Percentiles rank a stretch among this genome's conserved stretches.
These are phyloP conservation scores for Sebastes aleutianus DNA, from an alignment of 2,797 vertebrate genomes.

Conservation along the genomic window DNA sequence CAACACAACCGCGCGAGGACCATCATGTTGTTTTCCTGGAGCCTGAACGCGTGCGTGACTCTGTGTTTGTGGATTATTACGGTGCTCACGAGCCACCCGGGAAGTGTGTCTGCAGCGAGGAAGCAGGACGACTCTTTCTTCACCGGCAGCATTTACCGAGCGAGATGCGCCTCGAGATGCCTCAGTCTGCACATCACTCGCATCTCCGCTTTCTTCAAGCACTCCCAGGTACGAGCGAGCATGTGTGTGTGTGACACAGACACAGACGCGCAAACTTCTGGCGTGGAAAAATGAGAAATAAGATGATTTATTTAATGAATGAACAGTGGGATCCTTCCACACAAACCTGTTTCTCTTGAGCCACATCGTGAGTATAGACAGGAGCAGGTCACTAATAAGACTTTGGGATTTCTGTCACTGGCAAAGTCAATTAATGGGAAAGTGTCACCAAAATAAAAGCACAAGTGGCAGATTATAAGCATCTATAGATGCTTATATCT, in stretches of 20 bases:
- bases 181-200: constrained; percentile 97
- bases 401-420: constrained; percentile 23
- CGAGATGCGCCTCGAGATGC: constrained; percentile 93
- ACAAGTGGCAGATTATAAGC: constrained; percentile 5
- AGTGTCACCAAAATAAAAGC: background rate
- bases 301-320: background rate
- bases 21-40: constrained; percentile 80
- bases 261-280: constrained; percentile 20
- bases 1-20: constrained; percentile 59
- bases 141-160: constrained; percentile 84
- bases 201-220: constrained; percentile 93
- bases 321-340: background rate
- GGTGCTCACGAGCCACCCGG: constrained; percentile 75
- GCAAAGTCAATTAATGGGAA: background rate
- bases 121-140: constrained; percentile 89
- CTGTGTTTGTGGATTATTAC: constrained; percentile 90
- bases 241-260: background rate
- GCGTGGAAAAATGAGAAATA: background rate
- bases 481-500: background rate
- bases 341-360: constrained; percentile 38
- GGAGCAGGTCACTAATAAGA: constrained; percentile 43
- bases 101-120: constrained; percentile 73
- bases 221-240: constrained; percentile 87
- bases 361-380: background rate
- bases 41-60: constrained; percentile 72